phyloP scores from a whole-genome alignment of 2,888 invertebrate species.

The Cephus pygmeus region DNA sequence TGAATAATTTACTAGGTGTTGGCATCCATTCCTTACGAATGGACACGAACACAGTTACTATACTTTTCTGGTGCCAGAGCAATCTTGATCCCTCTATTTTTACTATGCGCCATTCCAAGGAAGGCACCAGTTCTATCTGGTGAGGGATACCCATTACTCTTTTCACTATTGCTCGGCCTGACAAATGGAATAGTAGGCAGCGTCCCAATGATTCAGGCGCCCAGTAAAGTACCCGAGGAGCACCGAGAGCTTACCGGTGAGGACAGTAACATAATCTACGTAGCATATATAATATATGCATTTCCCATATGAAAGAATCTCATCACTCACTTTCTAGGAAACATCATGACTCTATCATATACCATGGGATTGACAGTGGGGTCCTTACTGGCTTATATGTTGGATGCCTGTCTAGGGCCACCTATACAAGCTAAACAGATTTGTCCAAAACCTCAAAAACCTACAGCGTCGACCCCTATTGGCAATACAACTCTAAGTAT shows the following conservation, averaged over 20 bases:
- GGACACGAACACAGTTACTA: conserved; percentile 83
- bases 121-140: conserved; percentile 76
- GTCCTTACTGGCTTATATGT: conserved; percentile 83
- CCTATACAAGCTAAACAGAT: conserved; percentile 57
- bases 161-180: conserved; percentile 79
- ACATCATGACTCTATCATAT: conserved; percentile 93
- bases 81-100: conserved; percentile 81
- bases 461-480: conserved; percentile 29
- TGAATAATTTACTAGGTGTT: conserved; percentile 70
- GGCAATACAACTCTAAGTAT: conserved; percentile 45
- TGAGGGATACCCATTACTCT: conserved; percentile 75
- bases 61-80: conserved; percentile 80
- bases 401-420: conserved; percentile 68
- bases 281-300: conserved; percentile 8
- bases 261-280: conserved; percentile 9
- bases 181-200: conserved; percentile 91
- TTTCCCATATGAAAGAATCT: neutral
- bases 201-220: conserved; percentile 92
- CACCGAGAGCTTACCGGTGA: conserved; percentile 88
- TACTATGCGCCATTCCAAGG: conserved; percentile 85
- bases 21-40: conserved; percentile 84
- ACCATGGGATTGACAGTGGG: conserved; percentile 88
- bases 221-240: conserved; percentile 85
- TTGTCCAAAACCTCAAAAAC: conserved; percentile 44
- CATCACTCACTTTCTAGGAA: conserved; percentile 71